Percentiles rank a stretch among this genome's conserved stretches.
Conservation (phyloP, 2,113 vertebrate species). For the Entelurus aequoreus region DNA sequence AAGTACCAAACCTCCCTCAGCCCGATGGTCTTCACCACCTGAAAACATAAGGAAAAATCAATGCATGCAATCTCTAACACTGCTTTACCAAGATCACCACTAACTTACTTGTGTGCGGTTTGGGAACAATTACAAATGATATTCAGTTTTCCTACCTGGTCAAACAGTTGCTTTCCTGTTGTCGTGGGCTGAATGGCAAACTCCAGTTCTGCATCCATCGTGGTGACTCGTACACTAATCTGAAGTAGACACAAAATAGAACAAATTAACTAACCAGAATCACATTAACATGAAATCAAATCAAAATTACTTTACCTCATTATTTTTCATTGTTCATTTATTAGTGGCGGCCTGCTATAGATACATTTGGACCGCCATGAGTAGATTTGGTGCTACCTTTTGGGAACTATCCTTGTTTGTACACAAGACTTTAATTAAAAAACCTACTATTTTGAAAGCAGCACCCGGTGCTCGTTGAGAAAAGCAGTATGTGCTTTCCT, state of each 20-base stretch:
- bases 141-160: conserved; percentile 77
- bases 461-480: too few relatives aligned
- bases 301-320: too few relatives aligned
- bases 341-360: too few relatives aligned
- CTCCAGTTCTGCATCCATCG: conserved; percentile 98
- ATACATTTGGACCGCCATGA: too few relatives aligned
- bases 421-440: too few relatives aligned
- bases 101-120: not conserved
- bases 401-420: too few relatives aligned
- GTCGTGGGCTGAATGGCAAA: conserved; percentile 98
- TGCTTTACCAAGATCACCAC: not conserved
- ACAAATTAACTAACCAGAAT: not conserved
- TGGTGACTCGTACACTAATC: conserved; percentile 97
- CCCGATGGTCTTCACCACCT: conserved; percentile 98
- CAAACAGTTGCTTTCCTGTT: conserved; percentile 96
- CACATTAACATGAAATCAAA: not conserved
- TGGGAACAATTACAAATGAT: too few relatives aligned
- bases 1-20: conserved; percentile 98
- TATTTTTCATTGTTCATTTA: too few relatives aligned
- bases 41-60: conserved; percentile 1
- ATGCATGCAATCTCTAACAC: not conserved
- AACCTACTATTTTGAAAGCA: too few relatives aligned
- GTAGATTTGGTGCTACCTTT: too few relatives aligned
- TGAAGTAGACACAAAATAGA: conserved; percentile 45
- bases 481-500: too few relatives aligned